Evolutionary conservation across 2,888 invertebrate genomes (phyloP).

Genomic region (Darwinula stevensoni): DNA sequence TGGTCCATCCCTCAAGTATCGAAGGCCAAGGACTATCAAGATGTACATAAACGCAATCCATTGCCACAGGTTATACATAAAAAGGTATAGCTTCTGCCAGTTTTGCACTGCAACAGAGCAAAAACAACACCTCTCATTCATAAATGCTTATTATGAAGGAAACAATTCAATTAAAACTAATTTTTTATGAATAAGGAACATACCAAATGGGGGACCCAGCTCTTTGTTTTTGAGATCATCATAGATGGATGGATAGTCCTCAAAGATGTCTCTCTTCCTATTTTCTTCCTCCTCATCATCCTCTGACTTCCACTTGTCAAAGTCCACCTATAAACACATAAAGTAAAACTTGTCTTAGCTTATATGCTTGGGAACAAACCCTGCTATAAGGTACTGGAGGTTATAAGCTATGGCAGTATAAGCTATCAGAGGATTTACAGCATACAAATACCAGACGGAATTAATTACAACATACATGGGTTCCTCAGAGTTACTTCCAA

Average conservation of each 20-base stretch:
- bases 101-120: slow-evolving; percentile 21
- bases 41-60: slow-evolving; percentile 56
- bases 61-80: slow-evolving; percentile 66
- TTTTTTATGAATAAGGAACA: not conserved
- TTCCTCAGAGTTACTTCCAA: no score
- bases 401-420: no score
- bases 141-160: no score
- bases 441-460: no score
- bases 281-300: slow-evolving; percentile 36
- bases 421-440: no score
- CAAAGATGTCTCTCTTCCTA: slow-evolving; percentile 32
- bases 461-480: no score
- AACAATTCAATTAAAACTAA: no score
- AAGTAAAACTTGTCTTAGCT: no score
- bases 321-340: slow-evolving; percentile 31
- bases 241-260: slow-evolving; percentile 38
- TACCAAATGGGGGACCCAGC: slow-evolving; percentile 12
- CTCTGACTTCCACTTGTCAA: slow-evolving; percentile 60
- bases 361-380: no score
- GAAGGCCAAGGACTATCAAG: slow-evolving; percentile 34
- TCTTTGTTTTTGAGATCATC: slow-evolving; percentile 13
- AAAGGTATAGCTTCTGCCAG: slow-evolving; percentile 47
- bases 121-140: no score
- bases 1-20: slow-evolving; percentile 39
- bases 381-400: no score